Percentiles rank a stretch among this genome's conserved stretches.
Conservation (phyloP, 1,140 invertebrate species). For the Drosophila kepulauana region DNA sequence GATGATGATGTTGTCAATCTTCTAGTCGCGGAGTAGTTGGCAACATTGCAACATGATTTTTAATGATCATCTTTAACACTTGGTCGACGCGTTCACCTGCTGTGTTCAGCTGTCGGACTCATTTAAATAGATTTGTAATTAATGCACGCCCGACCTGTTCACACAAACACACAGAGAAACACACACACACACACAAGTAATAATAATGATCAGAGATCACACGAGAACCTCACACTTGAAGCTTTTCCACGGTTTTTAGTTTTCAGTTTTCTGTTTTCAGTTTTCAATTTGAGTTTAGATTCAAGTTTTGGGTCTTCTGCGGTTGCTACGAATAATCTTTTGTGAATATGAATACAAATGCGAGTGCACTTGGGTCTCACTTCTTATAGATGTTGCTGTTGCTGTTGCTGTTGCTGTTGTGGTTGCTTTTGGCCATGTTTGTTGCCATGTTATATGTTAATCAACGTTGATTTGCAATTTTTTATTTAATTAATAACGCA, state of each 20-base stretch:
- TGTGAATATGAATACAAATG: constrained; percentile 39
- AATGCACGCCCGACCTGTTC: constrained; percentile 56
- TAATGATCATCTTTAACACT: constrained; percentile 41
- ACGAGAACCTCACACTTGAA: constrained; percentile 75
- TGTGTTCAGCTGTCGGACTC: constrained; percentile 41
- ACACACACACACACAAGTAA: constrained; percentile 22
- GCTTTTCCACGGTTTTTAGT: constrained; percentile 74
- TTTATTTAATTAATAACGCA: constrained; percentile 76
- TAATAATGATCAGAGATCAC: constrained; percentile 65
- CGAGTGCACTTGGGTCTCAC: constrained; percentile 24
- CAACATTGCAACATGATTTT: constrained; percentile 40
- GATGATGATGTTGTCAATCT: constrained; percentile 16
- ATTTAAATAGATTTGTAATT: constrained; percentile 80
- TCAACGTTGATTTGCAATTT: constrained; percentile 71
- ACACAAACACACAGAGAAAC: constrained; percentile 39
- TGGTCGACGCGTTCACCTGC: constrained; percentile 34
- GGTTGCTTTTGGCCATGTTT: constrained; percentile 43
- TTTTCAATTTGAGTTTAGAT: constrained; percentile 8
- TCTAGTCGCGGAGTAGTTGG: not conserved
- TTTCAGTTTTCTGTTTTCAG: constrained; percentile 12
- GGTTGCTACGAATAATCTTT: constrained; percentile 33
- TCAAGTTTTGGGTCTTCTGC: constrained; percentile 50
- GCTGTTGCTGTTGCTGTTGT: constrained; percentile 13
- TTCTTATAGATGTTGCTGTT: constrained; percentile 16
- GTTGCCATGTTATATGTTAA: constrained; percentile 69